A percentile compares a stretch with the other conserved stretches of the same genome.
These are phyloP conservation scores for Eublepharis macularius DNA, from an alignment of 2,113 vertebrate genomes.

Conservation along the genomic window DNA sequence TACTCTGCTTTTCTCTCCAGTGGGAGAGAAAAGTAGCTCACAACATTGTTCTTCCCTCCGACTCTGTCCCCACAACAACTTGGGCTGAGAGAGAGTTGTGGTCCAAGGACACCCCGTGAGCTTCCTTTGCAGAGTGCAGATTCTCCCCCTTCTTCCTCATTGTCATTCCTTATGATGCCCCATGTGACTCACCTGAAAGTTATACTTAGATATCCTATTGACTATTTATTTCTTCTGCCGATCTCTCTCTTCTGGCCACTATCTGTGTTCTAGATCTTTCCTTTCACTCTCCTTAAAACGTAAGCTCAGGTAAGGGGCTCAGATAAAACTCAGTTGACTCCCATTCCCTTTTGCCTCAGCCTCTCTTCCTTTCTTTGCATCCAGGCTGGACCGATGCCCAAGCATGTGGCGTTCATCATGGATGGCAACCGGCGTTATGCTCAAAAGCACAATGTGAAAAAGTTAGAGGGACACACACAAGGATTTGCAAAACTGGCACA, in stretches of 20 bases:
- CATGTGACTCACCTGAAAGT: too few species aligned
- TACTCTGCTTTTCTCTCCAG: too few species aligned
- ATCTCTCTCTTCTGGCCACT: neutral
- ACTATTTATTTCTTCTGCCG: neutral
- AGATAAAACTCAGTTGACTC: neutral
- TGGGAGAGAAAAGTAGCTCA: too few species aligned
- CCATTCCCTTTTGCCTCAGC: neutral
- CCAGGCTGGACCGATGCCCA: constrained; percentile 95
- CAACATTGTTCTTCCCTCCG: too few species aligned
- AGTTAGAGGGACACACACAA: constrained; percentile 90
- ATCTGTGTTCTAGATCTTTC: neutral
- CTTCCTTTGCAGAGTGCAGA: neutral
- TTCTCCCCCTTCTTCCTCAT: too few species aligned
- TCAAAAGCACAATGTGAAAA: constrained; percentile 87
- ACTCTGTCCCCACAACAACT: too few species aligned
- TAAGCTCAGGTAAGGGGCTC: neutral
- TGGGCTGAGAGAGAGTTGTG: too few species aligned
- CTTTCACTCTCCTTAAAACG: neutral
- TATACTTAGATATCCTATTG: neutral
- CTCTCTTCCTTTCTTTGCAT: constrained; percentile 29
- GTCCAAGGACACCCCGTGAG: too few species aligned
- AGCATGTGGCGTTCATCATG: constrained; percentile 98
- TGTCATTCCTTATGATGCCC: too few species aligned
- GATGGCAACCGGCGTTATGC: constrained; percentile 97
- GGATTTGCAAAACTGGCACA: constrained; percentile 97